Base-by-base conservation (phyloP, 2,113 vertebrate genomes). In the Epinephelus fuscoguttatus region DNA sequence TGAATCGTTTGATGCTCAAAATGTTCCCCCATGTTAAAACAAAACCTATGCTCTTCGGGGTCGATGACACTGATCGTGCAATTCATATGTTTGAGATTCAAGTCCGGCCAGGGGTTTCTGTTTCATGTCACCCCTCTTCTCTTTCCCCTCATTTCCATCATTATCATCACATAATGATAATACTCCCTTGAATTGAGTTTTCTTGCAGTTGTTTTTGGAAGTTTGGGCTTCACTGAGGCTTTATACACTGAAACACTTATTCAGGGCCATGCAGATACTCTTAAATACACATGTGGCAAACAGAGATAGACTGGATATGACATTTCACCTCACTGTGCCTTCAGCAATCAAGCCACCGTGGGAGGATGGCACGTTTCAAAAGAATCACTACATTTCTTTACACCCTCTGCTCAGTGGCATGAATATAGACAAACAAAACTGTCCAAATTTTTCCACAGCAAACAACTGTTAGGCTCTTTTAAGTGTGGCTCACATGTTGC, bases 361-460 rank as follows among this genome's bases (percentile, higher is more conserved):
- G 89, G 75, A 88, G 85, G 81, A 87, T 23, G 47, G 52, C 19
- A 23, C 73, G 21, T 40, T 64, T 81, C 50, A 74, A 78, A 80
- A 23, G 30, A 70, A 82, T 80, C 64, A 4, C 60, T 55, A 18
- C 50, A 30, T 72, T 69, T 82, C 9, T 82, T 69, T 75, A 53
- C 76, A 78, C 40, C 61, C 47, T 64, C 71, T 61, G 62, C 79
- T 80, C 82, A 62, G 75, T 84, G 86, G 82, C 85, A 83, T 62
- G 25, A 80, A 88, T 75, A 85, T 55, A 87, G 78, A 85, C 61
- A 60, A 87, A 88, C 80, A 71, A 85, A 88, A 78, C 71, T 52
- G 64, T 80, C 80, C 68, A 80, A 82, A 70, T 75, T 75, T 50
- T 80, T 74, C 59, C 62, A 49, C 83, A 63, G 88, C 86, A 84